These are phyloP conservation scores for Spinibarbus caldwelli DNA, from an alignment of 2,797 vertebrate species.

Conservation along the genomic window DNA sequence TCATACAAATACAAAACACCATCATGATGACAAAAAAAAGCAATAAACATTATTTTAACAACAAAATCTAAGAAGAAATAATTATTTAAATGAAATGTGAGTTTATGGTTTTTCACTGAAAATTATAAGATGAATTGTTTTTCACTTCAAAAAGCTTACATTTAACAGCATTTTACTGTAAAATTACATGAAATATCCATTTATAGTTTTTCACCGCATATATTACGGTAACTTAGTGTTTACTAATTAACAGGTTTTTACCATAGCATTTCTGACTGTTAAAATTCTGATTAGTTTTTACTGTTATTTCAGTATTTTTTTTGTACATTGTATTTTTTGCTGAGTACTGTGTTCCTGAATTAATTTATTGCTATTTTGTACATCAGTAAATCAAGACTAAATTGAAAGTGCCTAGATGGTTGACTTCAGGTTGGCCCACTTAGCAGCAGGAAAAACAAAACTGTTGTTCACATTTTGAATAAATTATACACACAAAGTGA, in stretches of 20 bases:
- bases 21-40: not conserved
- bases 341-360: not conserved
- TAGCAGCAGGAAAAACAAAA: not conserved
- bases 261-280: not conserved
- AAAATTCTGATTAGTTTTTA: not conserved
- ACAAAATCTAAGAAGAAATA: not conserved
- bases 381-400: not conserved
- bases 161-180: slow-evolving; percentile 9
- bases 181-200: not conserved
- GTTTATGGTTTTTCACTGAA: not conserved
- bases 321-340: not conserved
- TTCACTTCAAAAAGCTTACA: not conserved
- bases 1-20: not conserved
- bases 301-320: not conserved
- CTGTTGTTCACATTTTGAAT: not conserved
- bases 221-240: not conserved
- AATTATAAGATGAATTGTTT: not conserved
- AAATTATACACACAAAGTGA: not conserved
- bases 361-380: not conserved
- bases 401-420: not conserved
- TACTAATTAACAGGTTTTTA: not conserved
- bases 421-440: not conserved
- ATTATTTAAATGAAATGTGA: not conserved
- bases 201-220: not conserved
- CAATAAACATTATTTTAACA: not conserved